These are phyloP conservation scores for Pinctada fucata DNA, from an alignment of 2,888 invertebrate genomes.

Conservation along the genomic window DNA sequence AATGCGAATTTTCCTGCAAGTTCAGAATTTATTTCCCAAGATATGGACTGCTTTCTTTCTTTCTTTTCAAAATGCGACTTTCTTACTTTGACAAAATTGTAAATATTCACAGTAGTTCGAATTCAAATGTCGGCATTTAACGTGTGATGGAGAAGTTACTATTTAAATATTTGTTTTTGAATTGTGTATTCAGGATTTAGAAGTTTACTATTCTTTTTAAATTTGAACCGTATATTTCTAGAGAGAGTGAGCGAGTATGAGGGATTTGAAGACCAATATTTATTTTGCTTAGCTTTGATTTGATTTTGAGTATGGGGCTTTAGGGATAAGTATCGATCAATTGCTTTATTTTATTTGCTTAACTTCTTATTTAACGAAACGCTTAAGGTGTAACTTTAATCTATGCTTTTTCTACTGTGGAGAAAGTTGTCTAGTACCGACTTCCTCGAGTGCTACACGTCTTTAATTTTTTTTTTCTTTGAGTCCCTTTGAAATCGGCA, in stretches of 20 bases:
- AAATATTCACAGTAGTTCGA: background rate
- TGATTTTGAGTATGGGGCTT: conserved; percentile 10
- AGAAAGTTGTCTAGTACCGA: no score
- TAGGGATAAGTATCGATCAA: no score
- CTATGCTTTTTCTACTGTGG: no score
- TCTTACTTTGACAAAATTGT: background rate
- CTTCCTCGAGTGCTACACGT: no score
- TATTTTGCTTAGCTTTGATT: conserved; percentile 21
- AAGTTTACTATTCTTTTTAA: conserved; percentile 2
- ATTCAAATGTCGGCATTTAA: background rate
- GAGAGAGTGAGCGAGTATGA: background rate
- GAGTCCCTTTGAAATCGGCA: no score
- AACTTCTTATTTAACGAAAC: conserved; percentile 8
- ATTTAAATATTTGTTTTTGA: conserved; percentile 14
- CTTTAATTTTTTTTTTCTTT: no score
- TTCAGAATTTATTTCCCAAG: no score
- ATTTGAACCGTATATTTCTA: background rate
- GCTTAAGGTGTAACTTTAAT: background rate
- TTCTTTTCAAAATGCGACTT: background rate
- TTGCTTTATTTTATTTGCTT: conserved; percentile 8
- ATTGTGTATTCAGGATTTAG: conserved; percentile 9
- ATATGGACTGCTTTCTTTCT: no score
- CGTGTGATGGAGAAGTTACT: background rate
- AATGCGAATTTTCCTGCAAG: no score
- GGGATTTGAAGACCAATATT: conserved; percentile 18